phyloP scores from a whole-genome alignment of 2,888 invertebrate genomes.

The Matsumyia berberina region DNA sequence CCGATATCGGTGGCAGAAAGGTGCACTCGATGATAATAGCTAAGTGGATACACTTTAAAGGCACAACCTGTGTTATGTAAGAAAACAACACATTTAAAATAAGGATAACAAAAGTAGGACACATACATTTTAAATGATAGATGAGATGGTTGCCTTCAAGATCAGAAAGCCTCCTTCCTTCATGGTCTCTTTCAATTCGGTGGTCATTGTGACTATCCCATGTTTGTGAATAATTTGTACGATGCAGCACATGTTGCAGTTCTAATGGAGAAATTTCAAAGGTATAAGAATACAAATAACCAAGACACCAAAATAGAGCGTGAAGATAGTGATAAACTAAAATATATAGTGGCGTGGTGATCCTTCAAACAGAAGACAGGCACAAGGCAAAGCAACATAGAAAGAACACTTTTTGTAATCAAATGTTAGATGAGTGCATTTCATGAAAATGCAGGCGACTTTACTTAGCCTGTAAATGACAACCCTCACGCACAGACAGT shows the following conservation, averaged over 20 bases:
- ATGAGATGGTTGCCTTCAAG: conserved; percentile 11
- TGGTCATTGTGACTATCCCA: conserved; percentile 1
- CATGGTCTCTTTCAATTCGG: conserved; percentile 4
- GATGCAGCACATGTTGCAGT: conserved; percentile 19
- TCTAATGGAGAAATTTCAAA: conserved; percentile 4
- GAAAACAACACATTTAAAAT: neutral
- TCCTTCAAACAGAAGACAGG: no score
- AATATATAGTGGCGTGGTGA: no score
- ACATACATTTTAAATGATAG: conserved; percentile 20
- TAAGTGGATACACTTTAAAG: conserved; percentile 4
- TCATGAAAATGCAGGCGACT: no score
- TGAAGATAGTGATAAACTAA: neutral
- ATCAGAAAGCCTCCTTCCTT: conserved; percentile 10
- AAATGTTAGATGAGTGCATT: no score
- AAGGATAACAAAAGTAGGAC: neutral
- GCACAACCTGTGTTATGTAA: no score
- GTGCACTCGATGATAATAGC: neutral
- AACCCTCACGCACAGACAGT: no score
- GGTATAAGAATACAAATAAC: neutral
- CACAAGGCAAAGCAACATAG: no score
- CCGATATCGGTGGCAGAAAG: neutral
- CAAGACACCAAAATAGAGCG: neutral
- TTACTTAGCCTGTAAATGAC: no score
- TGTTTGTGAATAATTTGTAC: conserved; percentile 14
- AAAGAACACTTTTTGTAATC: no score